Evolutionary conservation across 2,888 invertebrate species (phyloP).

Genomic region (Galeruca laticollis): DNA sequence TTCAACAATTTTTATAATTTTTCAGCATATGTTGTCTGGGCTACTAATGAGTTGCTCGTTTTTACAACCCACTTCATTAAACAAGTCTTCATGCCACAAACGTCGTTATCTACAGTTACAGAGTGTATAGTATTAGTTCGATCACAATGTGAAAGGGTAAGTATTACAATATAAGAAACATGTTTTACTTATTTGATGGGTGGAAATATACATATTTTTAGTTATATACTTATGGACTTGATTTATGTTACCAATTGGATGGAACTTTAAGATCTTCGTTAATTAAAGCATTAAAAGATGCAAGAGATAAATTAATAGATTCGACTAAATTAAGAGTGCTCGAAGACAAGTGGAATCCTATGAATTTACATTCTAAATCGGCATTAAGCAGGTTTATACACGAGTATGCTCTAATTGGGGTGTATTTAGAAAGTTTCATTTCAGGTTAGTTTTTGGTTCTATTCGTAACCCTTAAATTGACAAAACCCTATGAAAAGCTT

Average conservation of each 20-base stretch:
- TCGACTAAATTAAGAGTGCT: conserved; percentile 80
- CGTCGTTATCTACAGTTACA: conserved; percentile 84
- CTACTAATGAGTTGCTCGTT: conserved; percentile 83
- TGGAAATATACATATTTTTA: conserved; percentile 57
- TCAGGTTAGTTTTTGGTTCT: conserved; percentile 64
- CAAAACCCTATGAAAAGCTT: too few relatives aligned
- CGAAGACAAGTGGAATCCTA: conserved; percentile 90
- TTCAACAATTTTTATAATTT: conserved; percentile 43
- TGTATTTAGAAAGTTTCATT: conserved; percentile 76
- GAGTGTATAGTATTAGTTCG: conserved; percentile 88
- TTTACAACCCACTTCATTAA: conserved; percentile 86
- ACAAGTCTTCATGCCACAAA: conserved; percentile 91
- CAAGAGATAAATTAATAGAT: conserved; percentile 85
- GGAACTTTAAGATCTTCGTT: conserved; percentile 84
- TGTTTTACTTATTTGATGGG: conserved; percentile 19
- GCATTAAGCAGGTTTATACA: conserved; percentile 71
- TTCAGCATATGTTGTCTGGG: conserved; percentile 90
- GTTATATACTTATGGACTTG: conserved; percentile 80
- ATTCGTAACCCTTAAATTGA: neutral
- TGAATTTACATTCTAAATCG: conserved; percentile 80
- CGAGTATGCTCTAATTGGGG: conserved; percentile 78
- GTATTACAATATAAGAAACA: conserved; percentile 4
- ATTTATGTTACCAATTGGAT: conserved; percentile 92
- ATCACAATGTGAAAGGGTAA: conserved; percentile 74
- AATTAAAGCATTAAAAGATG: conserved; percentile 80